These are phyloP conservation scores for Crax fasciolata DNA, from an alignment of 2,797 vertebrate genomes.

Conservation along the genomic window DNA sequence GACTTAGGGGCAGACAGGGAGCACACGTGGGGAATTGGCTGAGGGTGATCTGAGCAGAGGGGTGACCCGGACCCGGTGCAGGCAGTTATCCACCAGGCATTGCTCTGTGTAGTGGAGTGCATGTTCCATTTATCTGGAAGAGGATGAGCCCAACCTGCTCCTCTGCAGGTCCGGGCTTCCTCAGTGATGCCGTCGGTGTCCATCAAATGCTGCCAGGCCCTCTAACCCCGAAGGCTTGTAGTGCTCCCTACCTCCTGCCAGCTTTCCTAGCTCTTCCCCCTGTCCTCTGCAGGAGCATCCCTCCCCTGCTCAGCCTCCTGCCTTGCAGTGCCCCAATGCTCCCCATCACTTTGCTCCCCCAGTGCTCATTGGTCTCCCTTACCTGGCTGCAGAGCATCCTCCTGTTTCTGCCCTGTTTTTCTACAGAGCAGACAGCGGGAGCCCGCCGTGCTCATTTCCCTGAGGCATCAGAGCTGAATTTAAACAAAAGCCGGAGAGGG, in stretches of 20 bases:
- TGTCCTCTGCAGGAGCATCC: neutral
- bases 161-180: neutral
- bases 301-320: neutral
- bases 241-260: neutral
- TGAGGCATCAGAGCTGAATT: neutral
- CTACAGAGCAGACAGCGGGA: neutral
- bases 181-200: neutral
- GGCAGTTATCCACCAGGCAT: rapidly evolving
- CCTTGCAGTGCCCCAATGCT: neutral
- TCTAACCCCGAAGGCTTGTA: neutral
- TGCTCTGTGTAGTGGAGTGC: neutral
- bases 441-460: neutral
- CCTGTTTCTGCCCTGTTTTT: neutral
- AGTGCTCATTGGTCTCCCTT: neutral
- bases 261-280: neutral
- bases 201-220: neutral
- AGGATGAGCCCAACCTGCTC: neutral
- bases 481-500: neutral
- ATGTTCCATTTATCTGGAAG: neutral
- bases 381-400: neutral
- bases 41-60: neutral
- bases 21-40: rapidly evolving
- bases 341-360: neutral
- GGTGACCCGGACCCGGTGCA: neutral
- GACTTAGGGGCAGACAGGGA: neutral